phyloP scores from a whole-genome alignment of 1,140 invertebrate genomes.

The Venustaconcha ellipsiformis region DNA sequence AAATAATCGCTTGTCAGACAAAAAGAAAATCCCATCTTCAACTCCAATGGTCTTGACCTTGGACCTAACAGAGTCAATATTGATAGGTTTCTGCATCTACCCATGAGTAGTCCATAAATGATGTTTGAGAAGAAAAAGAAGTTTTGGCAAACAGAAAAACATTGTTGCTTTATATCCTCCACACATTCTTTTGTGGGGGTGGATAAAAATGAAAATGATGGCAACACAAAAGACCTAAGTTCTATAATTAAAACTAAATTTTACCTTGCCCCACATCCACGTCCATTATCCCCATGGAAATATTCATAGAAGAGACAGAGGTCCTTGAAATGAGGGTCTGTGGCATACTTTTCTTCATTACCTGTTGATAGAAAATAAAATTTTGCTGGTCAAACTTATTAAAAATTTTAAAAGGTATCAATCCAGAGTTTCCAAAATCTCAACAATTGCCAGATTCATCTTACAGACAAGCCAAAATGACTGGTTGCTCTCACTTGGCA shows the following conservation, averaged over 20 bases:
- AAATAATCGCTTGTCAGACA: no score
- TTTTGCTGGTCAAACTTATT: background rate
- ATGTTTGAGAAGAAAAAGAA: background rate
- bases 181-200: background rate
- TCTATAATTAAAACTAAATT: background rate
- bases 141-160: background rate
- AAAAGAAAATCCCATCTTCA: no score
- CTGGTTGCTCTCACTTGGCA: no score
- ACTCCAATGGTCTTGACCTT: no score
- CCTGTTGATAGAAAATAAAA: constrained; percentile 41
- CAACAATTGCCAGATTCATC: background rate
- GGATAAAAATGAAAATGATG: background rate
- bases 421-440: background rate
- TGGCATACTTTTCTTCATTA: constrained; percentile 53
- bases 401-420: background rate
- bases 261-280: constrained; percentile 58
- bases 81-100: no score
- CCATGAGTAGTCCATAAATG: background rate
- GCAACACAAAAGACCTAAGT: background rate
- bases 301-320: constrained; percentile 64
- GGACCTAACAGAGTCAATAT: no score
- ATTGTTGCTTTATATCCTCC: background rate
- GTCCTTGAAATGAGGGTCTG: constrained; percentile 63
- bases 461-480: background rate
- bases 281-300: constrained; percentile 59